Conservation (phyloP, 2,113 vertebrate genomes). For the Tragulus kanchil region DNA sequence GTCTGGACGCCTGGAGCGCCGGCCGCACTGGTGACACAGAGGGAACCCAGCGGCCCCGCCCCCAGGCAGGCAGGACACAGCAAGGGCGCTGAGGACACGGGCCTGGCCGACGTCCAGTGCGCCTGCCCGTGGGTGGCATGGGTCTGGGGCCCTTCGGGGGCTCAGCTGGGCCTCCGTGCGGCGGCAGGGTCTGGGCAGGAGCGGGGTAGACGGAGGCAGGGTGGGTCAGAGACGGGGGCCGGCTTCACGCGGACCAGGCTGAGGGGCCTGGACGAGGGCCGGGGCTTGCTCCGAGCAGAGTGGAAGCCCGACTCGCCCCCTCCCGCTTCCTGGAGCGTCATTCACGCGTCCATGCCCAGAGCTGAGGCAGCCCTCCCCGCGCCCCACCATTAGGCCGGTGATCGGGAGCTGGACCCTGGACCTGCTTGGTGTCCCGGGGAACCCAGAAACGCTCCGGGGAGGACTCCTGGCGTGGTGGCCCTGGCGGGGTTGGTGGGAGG, state of each 20-base stretch:
- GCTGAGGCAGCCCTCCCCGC: too few species aligned
- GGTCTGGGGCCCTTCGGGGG: neutral
- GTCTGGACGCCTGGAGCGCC: too few species aligned
- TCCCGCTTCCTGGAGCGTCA: too few species aligned
- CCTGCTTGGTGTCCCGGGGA: neutral
- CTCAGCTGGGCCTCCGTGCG: fast-evolving
- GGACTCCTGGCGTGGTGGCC: fast-evolving
- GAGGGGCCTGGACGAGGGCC: neutral
- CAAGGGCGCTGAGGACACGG: fast-evolving
- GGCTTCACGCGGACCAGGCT: neutral
- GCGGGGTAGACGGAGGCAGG: fast-evolving
- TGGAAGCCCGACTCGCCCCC: fast-evolving
- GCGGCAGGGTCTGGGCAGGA: neutral
- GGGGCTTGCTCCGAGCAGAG: fast-evolving
- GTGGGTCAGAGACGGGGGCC: fast-evolving
- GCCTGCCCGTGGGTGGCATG: neutral
- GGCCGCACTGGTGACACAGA: fast-evolving
- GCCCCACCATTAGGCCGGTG: too few species aligned
- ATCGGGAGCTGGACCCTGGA: fast-evolving
- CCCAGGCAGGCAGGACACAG: too few species aligned
- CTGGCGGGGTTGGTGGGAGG: fast-evolving
- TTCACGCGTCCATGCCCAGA: neutral
- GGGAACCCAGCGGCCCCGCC: too few species aligned
- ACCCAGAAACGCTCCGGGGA: too few species aligned
- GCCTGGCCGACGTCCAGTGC: fast-evolving